Base-by-base conservation (phyloP, 2,113 vertebrate species). In the Pionites leucogaster region DNA sequence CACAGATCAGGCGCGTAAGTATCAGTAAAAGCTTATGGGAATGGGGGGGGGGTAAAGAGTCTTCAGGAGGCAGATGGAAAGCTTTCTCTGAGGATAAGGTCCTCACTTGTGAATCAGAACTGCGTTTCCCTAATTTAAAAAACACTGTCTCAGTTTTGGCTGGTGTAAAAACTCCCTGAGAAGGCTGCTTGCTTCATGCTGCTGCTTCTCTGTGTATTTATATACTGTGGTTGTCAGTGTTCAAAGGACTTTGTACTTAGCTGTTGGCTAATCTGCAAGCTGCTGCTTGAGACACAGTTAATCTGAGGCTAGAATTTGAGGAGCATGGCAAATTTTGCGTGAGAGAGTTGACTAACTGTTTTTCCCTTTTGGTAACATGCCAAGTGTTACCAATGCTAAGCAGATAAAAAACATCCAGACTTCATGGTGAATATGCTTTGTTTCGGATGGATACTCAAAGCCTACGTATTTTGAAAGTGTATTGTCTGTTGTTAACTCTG, bases 1-100 rank as follows among this genome's bases (percentile, higher is more conserved):
- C 97, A 99, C 99, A 0, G 99, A 99, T 96, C 99, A 99, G 97
- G 99, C 99, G 92, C 98, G 99, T 99, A 98, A 99, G 99, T 99
- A 67, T 71, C 55, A 3, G 0, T 69, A 17, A 46, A 64, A 67
- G 4, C 39, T 46, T 20, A 17, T 64, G 76, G 62, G 47, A 76
- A 41, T 14, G 6, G 24, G 18, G 25, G 6, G 24, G 18, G 25
- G 7, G 2, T 29, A 35, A 22, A 35, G 57, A n/a, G 33, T 12
- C 37, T 19, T 50, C 12, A 24, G 28, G 25, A 49, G 88, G 63
- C 27, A 72, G 20, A 9, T 69, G 19, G 31, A 63, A 78, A 60
- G 3, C 13, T 37, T 75, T 71, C 35, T 71, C 29, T 62, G 39
- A 68, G 13, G 8, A 12, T 11, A 19, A 64, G 57, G 15, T 71